These are phyloP conservation scores for Antheraea assamensis DNA, from an alignment of 2,888 invertebrate species.

Conservation along the genomic window DNA sequence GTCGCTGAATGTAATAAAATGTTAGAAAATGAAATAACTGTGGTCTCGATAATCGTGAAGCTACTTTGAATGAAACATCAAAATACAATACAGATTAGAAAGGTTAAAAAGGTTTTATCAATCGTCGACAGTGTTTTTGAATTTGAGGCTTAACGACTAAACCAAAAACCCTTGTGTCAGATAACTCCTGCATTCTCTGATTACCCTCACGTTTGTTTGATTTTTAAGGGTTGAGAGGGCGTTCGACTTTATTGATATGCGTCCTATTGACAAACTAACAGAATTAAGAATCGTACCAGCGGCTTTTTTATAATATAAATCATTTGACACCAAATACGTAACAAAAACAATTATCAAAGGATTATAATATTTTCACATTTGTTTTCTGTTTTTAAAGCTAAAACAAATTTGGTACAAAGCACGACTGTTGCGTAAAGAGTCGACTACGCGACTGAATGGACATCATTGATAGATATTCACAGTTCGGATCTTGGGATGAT, in stretches of 20 bases:
- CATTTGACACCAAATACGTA: not conserved
- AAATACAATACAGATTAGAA: not conserved
- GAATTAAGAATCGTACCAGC: not conserved
- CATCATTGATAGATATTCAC: no score
- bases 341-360: not conserved
- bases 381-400: no score
- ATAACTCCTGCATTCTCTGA: slow-evolving; percentile 1
- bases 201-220: slow-evolving; percentile 1
- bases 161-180: not conserved
- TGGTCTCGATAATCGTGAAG: not conserved
- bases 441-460: no score
- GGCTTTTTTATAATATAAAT: not conserved
- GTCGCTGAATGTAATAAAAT: not conserved
- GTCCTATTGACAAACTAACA: not conserved
- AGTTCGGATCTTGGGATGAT: no score
- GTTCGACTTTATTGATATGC: not conserved
- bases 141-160: slow-evolving; percentile 4
- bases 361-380: not conserved
- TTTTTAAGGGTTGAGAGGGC: slow-evolving; percentile 6
- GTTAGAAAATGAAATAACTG: not conserved
- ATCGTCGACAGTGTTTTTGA: not conserved
- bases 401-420: no score
- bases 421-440: no score
- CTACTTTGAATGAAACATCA: not conserved
- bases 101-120: not conserved